Conservation (phyloP, 1,140 invertebrate genomes). For the Pseudomyrmex gracilis region DNA sequence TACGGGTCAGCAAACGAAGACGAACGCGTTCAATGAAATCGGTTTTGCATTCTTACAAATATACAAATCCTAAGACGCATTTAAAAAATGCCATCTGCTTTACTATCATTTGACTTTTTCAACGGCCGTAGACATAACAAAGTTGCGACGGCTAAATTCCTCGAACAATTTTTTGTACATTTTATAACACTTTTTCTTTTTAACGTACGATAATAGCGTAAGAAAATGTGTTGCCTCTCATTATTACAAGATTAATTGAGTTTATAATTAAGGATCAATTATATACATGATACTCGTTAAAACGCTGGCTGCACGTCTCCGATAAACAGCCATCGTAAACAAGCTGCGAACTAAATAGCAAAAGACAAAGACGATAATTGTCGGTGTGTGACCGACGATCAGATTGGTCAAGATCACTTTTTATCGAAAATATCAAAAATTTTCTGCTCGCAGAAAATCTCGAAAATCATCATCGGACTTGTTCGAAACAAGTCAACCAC, state of each 20-base stretch:
- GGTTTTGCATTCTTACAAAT: background rate
- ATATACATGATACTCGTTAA: constrained; percentile 18
- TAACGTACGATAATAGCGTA: no score
- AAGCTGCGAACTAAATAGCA: background rate
- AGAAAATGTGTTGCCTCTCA: background rate
- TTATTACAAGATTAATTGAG: constrained; percentile 26
- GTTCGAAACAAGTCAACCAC: constrained; percentile 33
- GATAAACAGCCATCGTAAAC: constrained; percentile 1
- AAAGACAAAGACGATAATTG: background rate
- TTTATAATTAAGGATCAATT: constrained; percentile 21
- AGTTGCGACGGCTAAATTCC: background rate
- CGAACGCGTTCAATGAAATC: constrained; percentile 1
- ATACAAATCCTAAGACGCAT: background rate
- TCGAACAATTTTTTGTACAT: background rate
- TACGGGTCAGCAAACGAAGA: constrained; percentile 28
- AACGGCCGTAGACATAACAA: no score
- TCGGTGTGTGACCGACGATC: background rate
- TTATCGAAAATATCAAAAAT: constrained; percentile 1
- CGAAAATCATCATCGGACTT: background rate
- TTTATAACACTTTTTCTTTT: background rate
- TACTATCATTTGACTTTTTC: no score
- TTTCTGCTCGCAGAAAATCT: constrained; percentile 19
- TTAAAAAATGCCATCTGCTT: no score
- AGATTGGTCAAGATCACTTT: constrained; percentile 41
- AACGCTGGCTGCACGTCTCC: background rate